Evolutionary conservation across 2,113 vertebrate species (phyloP), one percentile per base, ranked within the genome.

Genomic region (Siniperca knerii): DNA sequence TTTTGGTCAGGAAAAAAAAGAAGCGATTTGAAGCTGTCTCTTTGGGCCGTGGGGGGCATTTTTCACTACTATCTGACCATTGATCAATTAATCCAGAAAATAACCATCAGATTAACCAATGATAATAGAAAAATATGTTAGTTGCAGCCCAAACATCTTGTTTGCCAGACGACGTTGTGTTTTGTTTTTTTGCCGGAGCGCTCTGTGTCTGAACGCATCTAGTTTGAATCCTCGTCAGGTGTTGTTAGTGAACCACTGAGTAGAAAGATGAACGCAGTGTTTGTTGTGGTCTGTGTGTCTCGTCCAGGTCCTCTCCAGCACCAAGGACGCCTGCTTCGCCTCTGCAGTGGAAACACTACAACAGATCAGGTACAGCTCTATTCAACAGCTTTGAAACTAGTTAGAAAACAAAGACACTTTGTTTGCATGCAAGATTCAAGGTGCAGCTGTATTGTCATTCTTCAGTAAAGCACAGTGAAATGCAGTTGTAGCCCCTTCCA

Each of bases 271-370:
- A 73, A 65, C 54, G 13, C 12, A 13, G 18, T 64, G 16, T 60
- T 44, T 40, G 21, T 62, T 55, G n/a, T 42, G 25, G 55, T 20
- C 10, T 77, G 15, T 21, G 6, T 57, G 8, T 85, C 16, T 76
- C 57, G 15, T 89, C 18, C 86, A 99, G 98, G 96, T 99, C 35
- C 92, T 97, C 18, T 94, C 97, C 76, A 96, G 87, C 87, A 98
- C 97, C 42, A 99, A 98, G 92, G 97, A 99, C 0, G 93, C 93
- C 86, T 99, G 98, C 90, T 99, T 99, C 89, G 96, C 97, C 55
- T 97, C 97, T 35, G 98, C 98, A 13, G 96, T 99, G 33, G 98
- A 99, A 88, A 97, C 97, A 33, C 94, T 99, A 40, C 98, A 99
- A 90, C 98, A 99, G 92, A 99, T 99, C 94, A 99, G 98, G 98